Base-by-base conservation (phyloP, 1,140 invertebrate species). In the Stenopsyche tienmushanensis region DNA sequence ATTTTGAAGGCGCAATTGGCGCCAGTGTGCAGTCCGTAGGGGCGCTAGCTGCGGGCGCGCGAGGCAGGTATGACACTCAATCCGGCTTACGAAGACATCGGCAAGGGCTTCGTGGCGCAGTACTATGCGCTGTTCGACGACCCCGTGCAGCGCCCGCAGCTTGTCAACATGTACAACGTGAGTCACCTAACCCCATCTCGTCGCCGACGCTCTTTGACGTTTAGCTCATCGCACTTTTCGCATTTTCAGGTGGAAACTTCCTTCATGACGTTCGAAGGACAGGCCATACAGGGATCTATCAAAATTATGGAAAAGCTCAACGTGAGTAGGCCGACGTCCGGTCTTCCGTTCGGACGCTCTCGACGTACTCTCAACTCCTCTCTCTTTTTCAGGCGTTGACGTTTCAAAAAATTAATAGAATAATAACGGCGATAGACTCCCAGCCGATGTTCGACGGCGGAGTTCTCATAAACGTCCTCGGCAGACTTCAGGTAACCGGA, bases 371-470 rank as follows among this genome's bases (percentile, higher is more conserved):
- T 39, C 34, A 39, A 39, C 7, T 39, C 34, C 5, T 5, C 13
- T 8, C 13, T 73, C 69, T 65, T 72, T 85, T 89, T 67, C 77
- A 93, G 90, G 86, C 85, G 75, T 82, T 97, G 78, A 84, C 85
- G 65, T 97, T 97, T 85, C 91, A 95, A 86, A 95, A 94, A 82
- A 97, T 97, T 72, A 88, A 87, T 75, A 88, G 94, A 80, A 84
- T 90, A 75, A 90, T 97, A 75, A 96, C 94, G 59, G 88, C 91
- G n/a, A 88, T 96, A 45, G 95, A 97, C 78, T 94, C 91, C 64
- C 95, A 97, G 80, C 95, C 94, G 41, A 97, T 93, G 85, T 94
- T 94, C 74, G 94, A 97, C 82, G 94, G 94, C 44, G 94, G 95
- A 62, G 90, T 97, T 66, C 78, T 97, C 76, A 94, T 97, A 70